These are phyloP conservation scores for Antheraea assamensis DNA, from an alignment of 2,888 invertebrate genomes.

Conservation along the genomic window DNA sequence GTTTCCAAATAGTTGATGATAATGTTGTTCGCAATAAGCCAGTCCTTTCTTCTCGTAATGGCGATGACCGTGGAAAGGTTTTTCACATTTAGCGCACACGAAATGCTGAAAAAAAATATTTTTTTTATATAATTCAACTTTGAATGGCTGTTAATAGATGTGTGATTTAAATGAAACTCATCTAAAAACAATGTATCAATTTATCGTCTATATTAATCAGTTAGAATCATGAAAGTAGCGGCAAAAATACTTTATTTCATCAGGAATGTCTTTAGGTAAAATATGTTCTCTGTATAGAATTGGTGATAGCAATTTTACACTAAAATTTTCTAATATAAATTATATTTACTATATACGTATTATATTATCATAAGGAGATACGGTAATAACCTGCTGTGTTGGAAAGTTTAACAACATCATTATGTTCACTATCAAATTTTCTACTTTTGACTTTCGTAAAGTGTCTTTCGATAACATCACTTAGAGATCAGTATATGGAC, in stretches of 20 bases:
- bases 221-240: not conserved
- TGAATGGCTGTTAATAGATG: not conserved
- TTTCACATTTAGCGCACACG: slow-evolving; percentile 99
- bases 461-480: no score
- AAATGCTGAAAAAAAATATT: slow-evolving; percentile 88
- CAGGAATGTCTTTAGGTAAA: not conserved
- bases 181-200: not conserved
- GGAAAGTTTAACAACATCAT: no score
- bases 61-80: slow-evolving; percentile 99
- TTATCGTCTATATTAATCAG: not conserved
- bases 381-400: no score
- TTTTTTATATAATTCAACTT: not conserved
- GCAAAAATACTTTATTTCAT: not conserved
- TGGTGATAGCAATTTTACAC: not conserved
- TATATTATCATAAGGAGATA: no score
- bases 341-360: no score
- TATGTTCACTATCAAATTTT: no score
- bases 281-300: not conserved
- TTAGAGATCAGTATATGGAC: no score
- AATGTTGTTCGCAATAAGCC: slow-evolving; percentile 99
- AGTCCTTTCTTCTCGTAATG: slow-evolving; percentile 99
- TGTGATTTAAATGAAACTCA: not conserved
- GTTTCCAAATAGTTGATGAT: slow-evolving; percentile 99
- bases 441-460: no score
- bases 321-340: not conserved